A percentile compares a stretch with the other conserved stretches of the same genome.
phyloP scores from a whole-genome alignment of 2,888 invertebrate genomes.

The Cheilosia urbana region DNA sequence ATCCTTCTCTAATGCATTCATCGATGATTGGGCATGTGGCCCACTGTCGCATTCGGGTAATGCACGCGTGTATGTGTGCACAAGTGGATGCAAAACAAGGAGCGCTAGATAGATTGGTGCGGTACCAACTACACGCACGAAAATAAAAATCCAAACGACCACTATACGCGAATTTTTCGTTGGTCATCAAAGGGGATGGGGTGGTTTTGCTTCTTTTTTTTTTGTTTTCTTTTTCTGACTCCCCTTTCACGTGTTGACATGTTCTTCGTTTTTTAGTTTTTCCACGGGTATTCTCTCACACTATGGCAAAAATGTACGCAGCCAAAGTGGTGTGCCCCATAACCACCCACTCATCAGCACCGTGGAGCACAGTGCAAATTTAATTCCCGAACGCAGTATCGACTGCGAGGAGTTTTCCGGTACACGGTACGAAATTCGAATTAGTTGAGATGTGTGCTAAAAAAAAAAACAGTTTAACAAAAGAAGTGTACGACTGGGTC shows the following conservation, averaged over 20 bases:
- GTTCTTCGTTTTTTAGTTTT: conserved; percentile 74
- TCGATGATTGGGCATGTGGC: conserved; percentile 74
- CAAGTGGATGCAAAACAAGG: conserved; percentile 72
- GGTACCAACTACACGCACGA: conserved; percentile 64
- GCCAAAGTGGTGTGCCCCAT: conserved; percentile 43
- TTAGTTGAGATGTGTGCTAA: background rate
- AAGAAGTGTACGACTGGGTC: too few relatives aligned
- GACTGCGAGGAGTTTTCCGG: conserved; percentile 36
- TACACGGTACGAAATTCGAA: conserved; percentile 50
- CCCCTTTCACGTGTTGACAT: conserved; percentile 72
- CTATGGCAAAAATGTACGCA: conserved; percentile 34
- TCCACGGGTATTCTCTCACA: conserved; percentile 60
- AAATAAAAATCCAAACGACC: conserved; percentile 74
- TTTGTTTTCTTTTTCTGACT: conserved; percentile 70
- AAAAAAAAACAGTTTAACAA: too few relatives aligned
- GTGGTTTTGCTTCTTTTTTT: conserved; percentile 76
- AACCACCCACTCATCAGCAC: conserved; percentile 69
- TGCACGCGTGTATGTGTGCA: conserved; percentile 50
- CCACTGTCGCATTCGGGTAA: conserved; percentile 58
- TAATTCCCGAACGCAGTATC: conserved; percentile 59
- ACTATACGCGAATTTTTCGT: conserved; percentile 64
- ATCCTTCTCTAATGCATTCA: conserved; percentile 76
- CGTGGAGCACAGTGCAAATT: conserved; percentile 65
- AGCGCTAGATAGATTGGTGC: conserved; percentile 72
- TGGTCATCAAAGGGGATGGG: conserved; percentile 68